Evolutionary conservation across 2,888 invertebrate species (phyloP), one percentile per base, ranked within the genome.

Genomic region (Tromatobia lineatoria): DNA sequence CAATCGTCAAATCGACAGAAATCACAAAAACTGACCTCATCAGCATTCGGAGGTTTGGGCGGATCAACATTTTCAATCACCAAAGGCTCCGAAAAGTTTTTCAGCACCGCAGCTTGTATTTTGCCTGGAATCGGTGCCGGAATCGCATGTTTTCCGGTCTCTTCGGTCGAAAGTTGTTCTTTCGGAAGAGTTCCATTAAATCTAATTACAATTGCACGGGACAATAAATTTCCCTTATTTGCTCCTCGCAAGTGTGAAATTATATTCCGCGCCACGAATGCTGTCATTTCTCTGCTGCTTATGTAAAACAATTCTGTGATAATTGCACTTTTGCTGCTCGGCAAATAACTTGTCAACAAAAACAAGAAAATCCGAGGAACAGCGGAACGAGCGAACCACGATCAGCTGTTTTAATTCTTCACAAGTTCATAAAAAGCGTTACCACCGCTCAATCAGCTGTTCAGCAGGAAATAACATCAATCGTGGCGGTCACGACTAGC

Each of bases 21-120:
- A 7, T 13, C 4, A 25, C 11, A 29, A 70, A 75, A 50, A 57
- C 45, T 25, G 20, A 95, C 94, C 92, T 95, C 94, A 67, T 94
- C 94, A n/a, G 94, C 90, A 76, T 94, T 92, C 13, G 95, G 88
- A 86, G 94, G 93, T 74, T 92, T 91, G 6, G 92, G 92, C 42
- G 90, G 87, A 70, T 94, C 92, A 11, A 94, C 50, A 83, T 94
- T 94, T 89, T 94, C 94, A 47, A 96, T 93, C 59, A 92, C 90
- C n/a, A 96, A 89, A 0, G 95, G 95, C 87, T 94, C 91, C 1
- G 94, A 94, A 66, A 94, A 90, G 85, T 95, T 93, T 85, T 94
- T 94, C 66, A 95, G 90, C 23, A 95, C 93, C 0, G 95, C 96
- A 8, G 95, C 95, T 80, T 90, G 89, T 73, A 92, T 89, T 86